Base-by-base conservation (phyloP, 2,797 vertebrate genomes). In the Alca torda region DNA sequence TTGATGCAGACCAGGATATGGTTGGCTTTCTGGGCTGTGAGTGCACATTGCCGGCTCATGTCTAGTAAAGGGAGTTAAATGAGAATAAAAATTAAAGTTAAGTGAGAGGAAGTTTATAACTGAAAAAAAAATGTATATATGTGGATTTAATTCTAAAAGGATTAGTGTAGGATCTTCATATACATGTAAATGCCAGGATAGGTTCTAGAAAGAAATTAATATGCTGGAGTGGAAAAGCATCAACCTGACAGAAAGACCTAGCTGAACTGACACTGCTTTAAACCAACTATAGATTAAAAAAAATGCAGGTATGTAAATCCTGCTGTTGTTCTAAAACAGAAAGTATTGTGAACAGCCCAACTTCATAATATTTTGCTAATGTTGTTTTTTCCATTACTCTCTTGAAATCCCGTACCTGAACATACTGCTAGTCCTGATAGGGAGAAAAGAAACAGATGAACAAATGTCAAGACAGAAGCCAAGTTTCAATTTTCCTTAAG, bases 21-120 rank as follows among this genome's bases (percentile, higher is more conserved):
- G 11, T 3, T 60, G 45, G 37, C 35, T 23, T 64, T 79, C 56
- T 56, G 57, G 25, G 15, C 46, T 67, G 11, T 1, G 1, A 69
- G n/a, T 0, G 0, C 30, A 48, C 30, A 31, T 13, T 70, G 53
- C 30, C 0, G 0, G 35, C 8, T 51, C 37, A 16, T 14, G 12
- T 20, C 30, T 30, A 56, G 25, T 39, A 73, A 69, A 48, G 3
- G 30, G 13, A 84, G 11, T 31, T 59, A 65, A 67, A 16, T 31
- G 39, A 78, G 21, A 75, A 21, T 56, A 31, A 56, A 20, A 56
- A 56, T 33, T 11, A 33, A 56, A 84, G 10, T 37, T 54, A 65
- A 61, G 13, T 20, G 33, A 74, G 25, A 79, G 28, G 86, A 89
- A 56, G 25, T 16, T 37, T 64, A 9, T 28, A 45, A 70, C 15